A percentile compares a stretch with the other conserved stretches of the same genome.
These are phyloP conservation scores for Scolopax mira DNA, from an alignment of 2,113 vertebrate genomes.

Conservation along the genomic window DNA sequence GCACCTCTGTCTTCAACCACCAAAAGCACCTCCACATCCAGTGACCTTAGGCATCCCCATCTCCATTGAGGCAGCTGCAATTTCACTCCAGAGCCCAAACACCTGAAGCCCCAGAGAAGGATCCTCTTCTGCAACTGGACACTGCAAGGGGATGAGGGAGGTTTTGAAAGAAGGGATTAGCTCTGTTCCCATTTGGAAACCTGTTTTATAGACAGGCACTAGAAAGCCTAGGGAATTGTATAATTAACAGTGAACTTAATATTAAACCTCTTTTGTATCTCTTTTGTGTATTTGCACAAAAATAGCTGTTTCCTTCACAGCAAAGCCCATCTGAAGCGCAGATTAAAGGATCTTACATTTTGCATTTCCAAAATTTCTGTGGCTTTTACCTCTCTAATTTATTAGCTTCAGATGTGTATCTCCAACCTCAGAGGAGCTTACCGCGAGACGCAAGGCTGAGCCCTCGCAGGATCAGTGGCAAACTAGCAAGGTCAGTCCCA, in stretches of 20 bases:
- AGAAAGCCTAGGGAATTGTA: background rate
- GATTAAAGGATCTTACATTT: background rate
- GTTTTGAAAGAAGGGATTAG: background rate
- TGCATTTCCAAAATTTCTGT: background rate
- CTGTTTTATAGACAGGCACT: accelerated
- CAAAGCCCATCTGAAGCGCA: background rate
- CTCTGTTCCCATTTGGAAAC: background rate
- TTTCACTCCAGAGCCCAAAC: background rate
- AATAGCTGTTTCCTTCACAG: background rate
- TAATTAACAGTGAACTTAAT: background rate
- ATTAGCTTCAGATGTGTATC: constrained; percentile 5
- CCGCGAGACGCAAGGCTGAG: background rate
- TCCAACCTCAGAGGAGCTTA: background rate
- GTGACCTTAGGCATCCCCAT: background rate
- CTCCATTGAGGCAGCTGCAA: background rate
- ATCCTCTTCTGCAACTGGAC: too few relatives aligned
- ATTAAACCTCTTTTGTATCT: background rate
- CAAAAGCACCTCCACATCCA: too few relatives aligned
- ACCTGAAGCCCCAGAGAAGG: accelerated
- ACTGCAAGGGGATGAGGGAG: accelerated
- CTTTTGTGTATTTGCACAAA: background rate
- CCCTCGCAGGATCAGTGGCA: constrained; percentile 37
- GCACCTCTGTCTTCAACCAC: background rate
- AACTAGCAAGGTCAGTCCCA: constrained; percentile 40
- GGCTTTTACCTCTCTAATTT: background rate